Evolutionary conservation across 2,888 invertebrate species (phyloP).

Genomic region (Drosophila niveifrons): DNA sequence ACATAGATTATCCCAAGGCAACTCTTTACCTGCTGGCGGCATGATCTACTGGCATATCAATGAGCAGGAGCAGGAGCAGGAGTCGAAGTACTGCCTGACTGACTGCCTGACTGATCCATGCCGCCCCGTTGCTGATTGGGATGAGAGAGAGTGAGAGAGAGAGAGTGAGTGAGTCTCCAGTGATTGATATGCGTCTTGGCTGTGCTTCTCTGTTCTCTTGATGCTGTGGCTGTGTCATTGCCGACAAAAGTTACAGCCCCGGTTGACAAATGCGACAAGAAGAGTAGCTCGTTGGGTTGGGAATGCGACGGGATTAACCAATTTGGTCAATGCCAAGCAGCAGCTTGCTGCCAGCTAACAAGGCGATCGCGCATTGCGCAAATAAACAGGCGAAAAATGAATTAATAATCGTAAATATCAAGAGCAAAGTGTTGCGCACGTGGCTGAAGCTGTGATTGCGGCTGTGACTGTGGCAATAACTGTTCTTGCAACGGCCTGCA

Average conservation of each 20-base stretch:
- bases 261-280: constrained; percentile 77
- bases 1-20: constrained; percentile 74
- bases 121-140: constrained; percentile 65
- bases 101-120: constrained; percentile 69
- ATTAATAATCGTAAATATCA: constrained; percentile 83
- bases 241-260: constrained; percentile 76
- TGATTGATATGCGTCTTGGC: constrained; percentile 75
- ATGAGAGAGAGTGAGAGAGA: constrained; percentile 22
- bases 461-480: constrained; percentile 43
- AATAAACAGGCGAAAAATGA: constrained; percentile 79
- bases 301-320: constrained; percentile 69
- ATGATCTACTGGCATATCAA: constrained; percentile 81
- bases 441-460: constrained; percentile 34
- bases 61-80: constrained; percentile 49
- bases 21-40: constrained; percentile 56
- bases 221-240: constrained; percentile 30
- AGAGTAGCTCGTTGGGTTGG: constrained; percentile 12
- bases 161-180: constrained; percentile 21
- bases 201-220: background rate
- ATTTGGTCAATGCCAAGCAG: constrained; percentile 47
- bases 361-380: constrained; percentile 55
- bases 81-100: constrained; percentile 2
- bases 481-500: constrained; percentile 67
- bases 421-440: constrained; percentile 71
- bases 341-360: constrained; percentile 56